Evolutionary conservation across 1,140 invertebrate species (phyloP).

Genomic region (Panagrolaimus sp.): DNA sequence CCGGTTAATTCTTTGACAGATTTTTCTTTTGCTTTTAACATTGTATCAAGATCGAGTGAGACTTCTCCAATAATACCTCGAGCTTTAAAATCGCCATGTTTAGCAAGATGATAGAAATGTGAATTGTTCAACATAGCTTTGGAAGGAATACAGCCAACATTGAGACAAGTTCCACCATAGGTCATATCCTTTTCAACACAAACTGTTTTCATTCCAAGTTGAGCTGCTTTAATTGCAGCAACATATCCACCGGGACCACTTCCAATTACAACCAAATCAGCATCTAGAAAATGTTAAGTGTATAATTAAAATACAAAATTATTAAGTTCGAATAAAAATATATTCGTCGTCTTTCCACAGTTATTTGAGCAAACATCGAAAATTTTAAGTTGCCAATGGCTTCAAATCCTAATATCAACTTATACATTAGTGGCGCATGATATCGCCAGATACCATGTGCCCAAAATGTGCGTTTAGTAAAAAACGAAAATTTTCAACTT

Average conservation of each 20-base stretch:
- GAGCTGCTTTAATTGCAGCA: slow-evolving; percentile 95
- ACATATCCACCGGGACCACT: slow-evolving; percentile 98
- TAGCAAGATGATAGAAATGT: slow-evolving; percentile 90
- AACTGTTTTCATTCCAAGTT: slow-evolving; percentile 92
- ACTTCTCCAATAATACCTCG: slow-evolving; percentile 65
- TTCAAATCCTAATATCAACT: too few species aligned
- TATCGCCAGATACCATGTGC: too few species aligned
- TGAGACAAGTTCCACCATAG: slow-evolving; percentile 93
- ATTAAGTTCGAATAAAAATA: too few species aligned
- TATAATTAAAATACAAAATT: too few species aligned
- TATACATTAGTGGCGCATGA: too few species aligned
- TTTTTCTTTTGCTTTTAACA: slow-evolving; percentile 82
- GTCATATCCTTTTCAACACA: slow-evolving; percentile 92
- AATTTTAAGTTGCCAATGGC: too few species aligned
- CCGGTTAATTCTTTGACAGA: slow-evolving; percentile 89
- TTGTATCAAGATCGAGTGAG: slow-evolving; percentile 74
- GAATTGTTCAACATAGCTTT: slow-evolving; percentile 80
- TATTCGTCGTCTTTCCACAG: too few species aligned
- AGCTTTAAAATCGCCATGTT: slow-evolving; percentile 74
- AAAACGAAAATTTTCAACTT: too few species aligned
- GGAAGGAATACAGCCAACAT: slow-evolving; percentile 69
- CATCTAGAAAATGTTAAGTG: too few species aligned
- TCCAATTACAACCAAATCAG: slow-evolving; percentile 93
- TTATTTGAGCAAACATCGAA: too few species aligned
- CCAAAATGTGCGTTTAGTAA: too few species aligned